Conservation (phyloP, 2,888 invertebrate genomes). For the Tridacna gigas region DNA sequence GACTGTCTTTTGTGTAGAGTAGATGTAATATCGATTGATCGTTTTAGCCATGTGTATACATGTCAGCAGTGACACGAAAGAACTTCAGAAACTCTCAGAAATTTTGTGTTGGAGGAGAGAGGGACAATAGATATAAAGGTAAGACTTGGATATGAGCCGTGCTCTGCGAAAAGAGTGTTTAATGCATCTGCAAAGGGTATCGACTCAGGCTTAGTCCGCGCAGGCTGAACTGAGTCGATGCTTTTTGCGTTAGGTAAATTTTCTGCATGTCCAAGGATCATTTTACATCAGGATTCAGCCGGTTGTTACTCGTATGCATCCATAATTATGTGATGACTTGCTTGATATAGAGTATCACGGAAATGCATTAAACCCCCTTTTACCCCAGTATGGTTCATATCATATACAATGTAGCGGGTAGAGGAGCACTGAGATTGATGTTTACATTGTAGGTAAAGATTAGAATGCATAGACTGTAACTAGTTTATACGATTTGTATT, state of each 20-base stretch:
- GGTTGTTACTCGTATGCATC: too few species aligned
- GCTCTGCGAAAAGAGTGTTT: background rate
- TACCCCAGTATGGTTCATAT: too few species aligned
- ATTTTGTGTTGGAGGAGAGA: constrained; percentile 51
- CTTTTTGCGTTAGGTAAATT: too few species aligned
- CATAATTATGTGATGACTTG: background rate
- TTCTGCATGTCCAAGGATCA: too few species aligned
- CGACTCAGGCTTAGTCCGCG: background rate
- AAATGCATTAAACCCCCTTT: too few species aligned
- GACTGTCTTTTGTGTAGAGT: too few species aligned
- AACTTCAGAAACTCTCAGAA: constrained; percentile 39
- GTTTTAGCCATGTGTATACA: constrained; percentile 67
- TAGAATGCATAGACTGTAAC: too few species aligned
- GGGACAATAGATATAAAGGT: constrained; percentile 58
- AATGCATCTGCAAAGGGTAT: background rate
- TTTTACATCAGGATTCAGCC: too few species aligned
- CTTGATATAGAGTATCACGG: background rate
- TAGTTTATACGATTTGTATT: too few species aligned
- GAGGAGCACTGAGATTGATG: background rate
- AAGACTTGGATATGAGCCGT: background rate
- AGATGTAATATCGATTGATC: background rate
- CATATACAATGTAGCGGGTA: background rate
- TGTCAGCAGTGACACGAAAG: constrained; percentile 60
- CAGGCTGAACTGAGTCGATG: too few species aligned
- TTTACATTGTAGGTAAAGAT: background rate